Evolutionary conservation across 1,140 invertebrate genomes (phyloP).

Genomic region (Scaptomyza pallida): DNA sequence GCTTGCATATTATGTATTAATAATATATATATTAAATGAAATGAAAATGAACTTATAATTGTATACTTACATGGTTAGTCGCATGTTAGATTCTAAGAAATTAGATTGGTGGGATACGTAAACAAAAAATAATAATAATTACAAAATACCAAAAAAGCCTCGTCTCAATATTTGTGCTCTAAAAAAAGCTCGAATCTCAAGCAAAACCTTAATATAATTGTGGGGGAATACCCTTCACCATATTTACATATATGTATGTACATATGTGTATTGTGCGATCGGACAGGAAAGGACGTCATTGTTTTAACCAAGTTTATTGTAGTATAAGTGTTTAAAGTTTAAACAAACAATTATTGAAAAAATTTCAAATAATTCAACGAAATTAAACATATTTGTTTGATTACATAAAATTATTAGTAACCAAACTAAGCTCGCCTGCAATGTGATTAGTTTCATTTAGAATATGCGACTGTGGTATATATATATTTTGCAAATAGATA

Average conservation of each 20-base stretch:
- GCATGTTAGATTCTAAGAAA: constrained; percentile 80
- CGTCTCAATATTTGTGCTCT: constrained; percentile 36
- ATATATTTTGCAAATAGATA: constrained; percentile 11
- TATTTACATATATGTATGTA: constrained; percentile 9
- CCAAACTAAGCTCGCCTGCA: constrained; percentile 74
- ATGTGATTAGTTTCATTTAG: constrained; percentile 78
- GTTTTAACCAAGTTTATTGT: constrained; percentile 26
- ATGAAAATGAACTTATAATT: constrained; percentile 48
- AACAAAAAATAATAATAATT: constrained; percentile 64
- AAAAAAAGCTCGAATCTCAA: constrained; percentile 23
- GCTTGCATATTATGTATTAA: background rate
- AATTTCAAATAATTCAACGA: constrained; percentile 12
- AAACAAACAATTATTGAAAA: constrained; percentile 15
- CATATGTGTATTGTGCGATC: constrained; percentile 23
- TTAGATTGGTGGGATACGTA: constrained; percentile 61
- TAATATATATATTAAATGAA: background rate
- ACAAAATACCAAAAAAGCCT: constrained; percentile 51
- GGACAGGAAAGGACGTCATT: constrained; percentile 43
- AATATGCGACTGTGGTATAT: constrained; percentile 57
- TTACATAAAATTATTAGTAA: constrained; percentile 84
- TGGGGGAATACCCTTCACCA: background rate
- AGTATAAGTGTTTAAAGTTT: constrained; percentile 16
- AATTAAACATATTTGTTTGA: constrained; percentile 18
- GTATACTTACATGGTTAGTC: constrained; percentile 80
- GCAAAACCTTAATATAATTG: background rate